Evolutionary conservation across 2,113 vertebrate species (phyloP).

Genomic region (Telmatochromis sp.): DNA sequence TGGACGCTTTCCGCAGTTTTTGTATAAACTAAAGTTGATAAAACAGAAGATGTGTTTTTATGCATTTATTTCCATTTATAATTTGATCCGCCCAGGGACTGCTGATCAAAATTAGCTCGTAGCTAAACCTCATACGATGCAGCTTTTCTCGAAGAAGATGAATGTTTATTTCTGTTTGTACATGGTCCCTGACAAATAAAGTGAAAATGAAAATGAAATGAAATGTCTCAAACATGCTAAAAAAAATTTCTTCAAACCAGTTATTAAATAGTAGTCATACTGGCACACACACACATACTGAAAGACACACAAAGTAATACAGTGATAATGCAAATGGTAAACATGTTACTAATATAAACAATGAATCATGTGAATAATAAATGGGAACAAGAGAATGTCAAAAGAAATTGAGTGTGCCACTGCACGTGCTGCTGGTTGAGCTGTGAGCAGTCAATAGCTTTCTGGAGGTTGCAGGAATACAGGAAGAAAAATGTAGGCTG

Average conservation of each 20-base stretch:
- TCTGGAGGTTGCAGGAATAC: background rate
- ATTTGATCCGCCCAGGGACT: background rate
- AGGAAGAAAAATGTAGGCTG: background rate
- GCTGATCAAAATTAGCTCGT: fast-evolving
- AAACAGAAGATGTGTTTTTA: background rate
- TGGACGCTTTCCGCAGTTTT: fast-evolving
- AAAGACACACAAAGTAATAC: background rate
- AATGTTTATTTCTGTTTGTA: background rate
- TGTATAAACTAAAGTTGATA: background rate
- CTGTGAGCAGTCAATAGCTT: background rate
- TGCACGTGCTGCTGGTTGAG: background rate
- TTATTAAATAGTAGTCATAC: background rate
- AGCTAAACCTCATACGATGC: background rate
- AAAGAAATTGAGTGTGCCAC: background rate
- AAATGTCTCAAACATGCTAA: background rate
- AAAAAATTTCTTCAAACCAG: background rate
- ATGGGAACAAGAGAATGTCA: background rate
- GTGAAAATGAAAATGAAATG: background rate
- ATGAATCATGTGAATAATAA: background rate
- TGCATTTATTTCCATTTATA: background rate
- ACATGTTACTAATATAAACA: background rate
- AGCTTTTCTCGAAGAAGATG: background rate
- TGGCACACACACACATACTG: background rate
- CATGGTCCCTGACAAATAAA: background rate
- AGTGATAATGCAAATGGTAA: background rate